Base-by-base conservation (phyloP, 2,113 vertebrate species). In the Corapipo altera region DNA sequence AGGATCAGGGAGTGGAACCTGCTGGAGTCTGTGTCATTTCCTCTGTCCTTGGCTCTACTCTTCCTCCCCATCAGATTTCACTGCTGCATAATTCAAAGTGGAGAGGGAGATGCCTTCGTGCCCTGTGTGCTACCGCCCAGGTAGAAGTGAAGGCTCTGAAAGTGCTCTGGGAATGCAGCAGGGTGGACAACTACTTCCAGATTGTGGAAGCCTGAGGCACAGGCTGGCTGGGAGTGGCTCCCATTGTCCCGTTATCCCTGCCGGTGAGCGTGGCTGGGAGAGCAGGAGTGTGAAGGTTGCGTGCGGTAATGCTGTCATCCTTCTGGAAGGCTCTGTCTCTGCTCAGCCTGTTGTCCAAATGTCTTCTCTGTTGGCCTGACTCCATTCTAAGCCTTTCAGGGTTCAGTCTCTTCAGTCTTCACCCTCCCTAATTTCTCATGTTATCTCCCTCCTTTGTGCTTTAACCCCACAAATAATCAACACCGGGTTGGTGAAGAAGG, bases 1-100 rank as follows among this genome's bases (percentile, higher is more conserved):
- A 97, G 95, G 93, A 95, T 95, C 94, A 96, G 96, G 95, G 96
- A 96, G 95, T 96, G 96, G 94, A 79, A 96, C 95, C 96, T 97
- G 87, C 91, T 96, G 93, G 74, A 96, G 88, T 89, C 94, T 82
- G 87, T 96, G 93, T 96, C 84, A 93, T 96, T 96, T 97, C 95
- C 96, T 96, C 71, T 94, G 96, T 89, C 96, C 96, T 97, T 97
- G 95, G 91, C 94, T 95, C 87, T 92, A 33, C 57, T 97, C 85
- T 95, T 96, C 87, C 81, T 97, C 89, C 77, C 77, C 62, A 59
- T 91, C 77, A 93, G 77, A 87, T 69, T 91, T 76, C 89, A 30
- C 15, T 73, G 96, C 94, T 39, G 70, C 11, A 1, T n/a, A 49
- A 51, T 71, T 88, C 43, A 6, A 3, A 66, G 76, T 9, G 57